phyloP scores from a whole-genome alignment of 1,140 invertebrate genomes.

The Cyclargus thomasi region DNA sequence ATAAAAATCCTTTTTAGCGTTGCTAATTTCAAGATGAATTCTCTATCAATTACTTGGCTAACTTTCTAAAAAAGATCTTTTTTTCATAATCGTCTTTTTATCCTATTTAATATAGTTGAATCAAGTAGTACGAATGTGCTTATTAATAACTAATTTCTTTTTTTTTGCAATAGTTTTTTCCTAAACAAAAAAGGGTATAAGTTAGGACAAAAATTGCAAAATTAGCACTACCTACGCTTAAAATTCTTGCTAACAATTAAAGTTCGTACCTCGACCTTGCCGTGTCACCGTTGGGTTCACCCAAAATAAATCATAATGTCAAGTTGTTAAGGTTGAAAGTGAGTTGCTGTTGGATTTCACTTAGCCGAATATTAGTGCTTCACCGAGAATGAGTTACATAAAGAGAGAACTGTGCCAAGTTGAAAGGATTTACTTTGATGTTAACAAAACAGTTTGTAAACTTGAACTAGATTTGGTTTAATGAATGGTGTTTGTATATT shows the following conservation, averaged over 20 bases:
- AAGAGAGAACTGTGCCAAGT: slow-evolving; percentile 35
- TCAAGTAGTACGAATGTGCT: too few species aligned
- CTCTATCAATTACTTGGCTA: too few species aligned
- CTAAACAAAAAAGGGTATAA: background rate
- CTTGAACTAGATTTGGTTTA: slow-evolving; percentile 53
- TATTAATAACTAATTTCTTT: too few species aligned
- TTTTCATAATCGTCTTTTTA: too few species aligned
- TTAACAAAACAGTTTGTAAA: slow-evolving; percentile 51
- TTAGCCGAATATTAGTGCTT: slow-evolving; percentile 15
- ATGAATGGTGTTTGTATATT: slow-evolving; percentile 30
- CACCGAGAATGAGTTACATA: slow-evolving; percentile 39
- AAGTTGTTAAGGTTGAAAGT: slow-evolving; percentile 24
- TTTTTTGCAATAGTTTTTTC: background rate
- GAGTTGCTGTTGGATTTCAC: background rate
- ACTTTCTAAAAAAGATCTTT: too few species aligned
- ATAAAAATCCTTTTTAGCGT: too few species aligned
- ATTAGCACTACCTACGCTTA: slow-evolving; percentile 37
- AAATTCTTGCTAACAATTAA: slow-evolving; percentile 37
- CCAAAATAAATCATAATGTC: slow-evolving; percentile 1
- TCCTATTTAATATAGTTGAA: too few species aligned
- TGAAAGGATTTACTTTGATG: slow-evolving; percentile 32
- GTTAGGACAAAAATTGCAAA: slow-evolving; percentile 1
- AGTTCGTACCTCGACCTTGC: slow-evolving; percentile 28
- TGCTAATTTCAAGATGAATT: too few species aligned
- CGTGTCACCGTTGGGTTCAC: background rate